Evolutionary conservation across 1,140 invertebrate genomes (phyloP).

Genomic region (Meteorus sp.): DNA sequence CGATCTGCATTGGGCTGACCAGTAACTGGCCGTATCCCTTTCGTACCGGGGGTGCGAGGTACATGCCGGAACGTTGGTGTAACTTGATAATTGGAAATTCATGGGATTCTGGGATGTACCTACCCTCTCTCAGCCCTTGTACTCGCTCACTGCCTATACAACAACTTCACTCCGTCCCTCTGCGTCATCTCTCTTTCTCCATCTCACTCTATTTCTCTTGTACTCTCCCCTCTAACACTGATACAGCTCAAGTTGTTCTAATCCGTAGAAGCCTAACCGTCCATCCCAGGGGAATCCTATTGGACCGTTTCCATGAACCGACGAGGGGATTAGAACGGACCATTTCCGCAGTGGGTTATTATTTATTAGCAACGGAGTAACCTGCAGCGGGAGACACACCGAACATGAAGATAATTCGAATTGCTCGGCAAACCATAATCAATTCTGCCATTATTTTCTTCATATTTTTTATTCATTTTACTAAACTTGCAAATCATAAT

Average conservation of each 20-base stretch:
- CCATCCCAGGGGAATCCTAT: slow-evolving; percentile 25
- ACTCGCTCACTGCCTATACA: background rate
- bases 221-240: too few species aligned
- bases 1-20: background rate
- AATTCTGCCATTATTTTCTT: background rate
- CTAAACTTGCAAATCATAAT: too few species aligned
- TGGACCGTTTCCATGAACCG: slow-evolving; percentile 22
- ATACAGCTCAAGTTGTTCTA: slow-evolving; percentile 27
- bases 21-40: background rate
- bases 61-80: slow-evolving; percentile 7
- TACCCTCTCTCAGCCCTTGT: slow-evolving; percentile 4
- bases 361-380: slow-evolving; percentile 22
- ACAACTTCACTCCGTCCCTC: background rate
- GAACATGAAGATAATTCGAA: slow-evolving; percentile 12
- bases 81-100: slow-evolving; percentile 30
- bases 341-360: slow-evolving; percentile 27
- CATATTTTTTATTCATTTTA: background rate
- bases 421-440: background rate
- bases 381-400: background rate
- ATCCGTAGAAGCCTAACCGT: slow-evolving; percentile 27
- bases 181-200: slow-evolving; percentile 3
- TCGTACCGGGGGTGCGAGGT: background rate
- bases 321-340: slow-evolving; percentile 27
- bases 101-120: slow-evolving; percentile 26
- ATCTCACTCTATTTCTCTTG: too few species aligned